A percentile compares a stretch with the other conserved stretches of the same genome.
phyloP scores from a whole-genome alignment of 23 tunicate genomes.

The Styela plicata region DNA sequence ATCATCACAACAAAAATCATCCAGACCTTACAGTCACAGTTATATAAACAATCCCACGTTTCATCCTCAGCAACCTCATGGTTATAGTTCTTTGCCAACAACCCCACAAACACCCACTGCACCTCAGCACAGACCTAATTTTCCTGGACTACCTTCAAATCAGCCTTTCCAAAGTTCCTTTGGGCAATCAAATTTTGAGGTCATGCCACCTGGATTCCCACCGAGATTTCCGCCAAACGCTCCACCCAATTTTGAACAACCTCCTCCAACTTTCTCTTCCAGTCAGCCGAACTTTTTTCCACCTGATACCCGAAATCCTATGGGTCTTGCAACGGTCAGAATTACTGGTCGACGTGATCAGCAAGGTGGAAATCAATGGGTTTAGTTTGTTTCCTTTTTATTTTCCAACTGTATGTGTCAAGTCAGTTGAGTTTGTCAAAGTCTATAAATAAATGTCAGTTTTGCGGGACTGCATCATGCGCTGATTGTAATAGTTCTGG shows the following conservation, averaged over 20 bases:
- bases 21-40: conserved; percentile 4
- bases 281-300: neutral
- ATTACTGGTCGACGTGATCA: conserved; percentile 31
- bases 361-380: conserved; percentile 22
- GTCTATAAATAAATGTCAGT: too few relatives aligned
- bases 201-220: conserved; percentile 12
- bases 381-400: too few relatives aligned
- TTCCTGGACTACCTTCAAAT: conserved; percentile 10
- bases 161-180: conserved; percentile 13
- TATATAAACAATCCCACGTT: neutral
- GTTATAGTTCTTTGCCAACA: neutral
- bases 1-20: neutral
- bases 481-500: too few relatives aligned
- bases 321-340: conserved; percentile 26
- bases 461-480: too few relatives aligned
- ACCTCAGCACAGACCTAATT: conserved; percentile 17
- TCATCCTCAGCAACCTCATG: neutral
- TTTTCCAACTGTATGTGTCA: too few relatives aligned
- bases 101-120: conserved; percentile 32
- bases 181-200: neutral
- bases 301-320: neutral
- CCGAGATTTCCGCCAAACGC: conserved; percentile 1
- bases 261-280: conserved; percentile 3
- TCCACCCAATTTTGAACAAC: conserved; percentile 13
- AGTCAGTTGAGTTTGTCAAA: too few relatives aligned